A percentile compares a stretch with the other conserved stretches of the same genome.
Conservation (phyloP, 2,888 invertebrate species). For the Agrochola macilenta region DNA sequence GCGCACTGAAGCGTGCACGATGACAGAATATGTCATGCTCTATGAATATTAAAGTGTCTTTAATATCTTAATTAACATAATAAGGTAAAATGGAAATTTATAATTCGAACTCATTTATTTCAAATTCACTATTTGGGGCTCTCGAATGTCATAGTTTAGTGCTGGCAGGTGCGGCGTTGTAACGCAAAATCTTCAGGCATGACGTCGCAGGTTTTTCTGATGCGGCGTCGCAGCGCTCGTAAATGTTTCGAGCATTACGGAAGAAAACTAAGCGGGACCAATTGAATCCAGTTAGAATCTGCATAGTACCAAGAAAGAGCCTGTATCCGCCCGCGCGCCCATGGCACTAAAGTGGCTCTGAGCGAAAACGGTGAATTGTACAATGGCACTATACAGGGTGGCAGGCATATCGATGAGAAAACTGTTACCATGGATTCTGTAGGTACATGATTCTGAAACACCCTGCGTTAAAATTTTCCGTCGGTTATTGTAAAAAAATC, state of each 20-base stretch:
- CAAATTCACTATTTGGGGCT: neutral
- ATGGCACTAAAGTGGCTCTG: too few relatives aligned
- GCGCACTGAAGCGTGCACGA: constrained; percentile 37
- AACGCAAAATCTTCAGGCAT: neutral
- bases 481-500: too few relatives aligned
- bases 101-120: neutral
- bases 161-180: neutral
- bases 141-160: neutral
- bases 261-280: too few relatives aligned
- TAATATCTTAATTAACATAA: constrained; percentile 7
- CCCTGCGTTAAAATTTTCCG: too few relatives aligned
- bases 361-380: too few relatives aligned
- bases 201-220: too few relatives aligned
- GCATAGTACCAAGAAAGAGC: neutral
- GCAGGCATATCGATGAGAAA: too few relatives aligned
- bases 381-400: too few relatives aligned
- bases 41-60: constrained; percentile 29
- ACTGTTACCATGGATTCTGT: too few relatives aligned
- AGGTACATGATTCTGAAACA: too few relatives aligned
- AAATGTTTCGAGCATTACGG: neutral
- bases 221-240: neutral
- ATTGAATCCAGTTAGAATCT: neutral
- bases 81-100: too few relatives aligned
- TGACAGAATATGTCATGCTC: constrained; percentile 33
- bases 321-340: too few relatives aligned